Conservation (phyloP, 2,888 invertebrate genomes). For the Sepioteuthis lessoniana region DNA sequence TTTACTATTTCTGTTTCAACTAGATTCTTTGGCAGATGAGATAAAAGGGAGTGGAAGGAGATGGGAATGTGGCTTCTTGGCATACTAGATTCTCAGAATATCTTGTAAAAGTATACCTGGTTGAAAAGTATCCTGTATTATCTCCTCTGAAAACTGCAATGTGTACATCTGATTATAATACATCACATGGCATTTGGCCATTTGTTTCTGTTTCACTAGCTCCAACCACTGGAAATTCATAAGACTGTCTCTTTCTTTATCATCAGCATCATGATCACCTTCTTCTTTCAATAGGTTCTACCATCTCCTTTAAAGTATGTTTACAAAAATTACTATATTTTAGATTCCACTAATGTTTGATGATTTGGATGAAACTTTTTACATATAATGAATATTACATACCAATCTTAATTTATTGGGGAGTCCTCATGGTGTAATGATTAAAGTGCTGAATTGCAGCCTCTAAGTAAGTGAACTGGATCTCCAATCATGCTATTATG, state of each 20-base stretch:
- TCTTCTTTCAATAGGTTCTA: too few relatives aligned
- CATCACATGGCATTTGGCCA: not conserved
- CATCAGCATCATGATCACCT: not conserved
- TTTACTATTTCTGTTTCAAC: not conserved
- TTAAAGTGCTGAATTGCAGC: too few relatives aligned
- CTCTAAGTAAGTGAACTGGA: too few relatives aligned
- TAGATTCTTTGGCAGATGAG: not conserved
- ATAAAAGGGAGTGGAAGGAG: not conserved
- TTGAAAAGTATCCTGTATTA: constrained; percentile 16
- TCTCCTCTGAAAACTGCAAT: not conserved
- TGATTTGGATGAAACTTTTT: too few relatives aligned
- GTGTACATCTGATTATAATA: not conserved
- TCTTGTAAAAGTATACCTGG: not conserved
- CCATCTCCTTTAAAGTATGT: too few relatives aligned
- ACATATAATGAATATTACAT: too few relatives aligned
- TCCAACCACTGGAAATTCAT: not conserved
- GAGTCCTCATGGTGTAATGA: too few relatives aligned
- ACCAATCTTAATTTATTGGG: too few relatives aligned
- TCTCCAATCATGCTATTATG: too few relatives aligned
- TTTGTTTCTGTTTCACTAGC: not conserved
- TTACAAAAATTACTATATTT: too few relatives aligned
- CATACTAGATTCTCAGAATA: not conserved
- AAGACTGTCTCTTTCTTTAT: not conserved
- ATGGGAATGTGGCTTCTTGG: not conserved
- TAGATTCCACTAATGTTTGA: too few relatives aligned